These are phyloP conservation scores for Monopis laevigella DNA, from an alignment of 2,888 invertebrate genomes.

Conservation along the genomic window DNA sequence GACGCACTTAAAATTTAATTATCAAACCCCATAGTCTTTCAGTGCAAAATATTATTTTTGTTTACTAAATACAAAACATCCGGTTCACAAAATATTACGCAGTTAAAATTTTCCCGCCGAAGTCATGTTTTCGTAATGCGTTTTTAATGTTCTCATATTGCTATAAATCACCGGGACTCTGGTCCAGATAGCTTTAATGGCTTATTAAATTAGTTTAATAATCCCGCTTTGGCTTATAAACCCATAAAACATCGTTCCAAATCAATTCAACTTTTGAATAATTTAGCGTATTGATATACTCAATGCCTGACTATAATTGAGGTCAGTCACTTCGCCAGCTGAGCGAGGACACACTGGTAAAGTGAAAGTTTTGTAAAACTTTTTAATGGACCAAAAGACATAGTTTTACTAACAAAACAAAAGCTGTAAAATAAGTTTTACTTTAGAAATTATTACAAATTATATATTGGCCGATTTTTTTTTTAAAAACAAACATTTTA, in stretches of 20 bases:
- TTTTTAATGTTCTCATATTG: slow-evolving; percentile 67
- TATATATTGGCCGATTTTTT: too few species aligned
- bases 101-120: slow-evolving; percentile 58
- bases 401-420: too few species aligned
- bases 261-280: slow-evolving; percentile 10
- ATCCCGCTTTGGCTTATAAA: slow-evolving; percentile 10
- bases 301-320: too few species aligned
- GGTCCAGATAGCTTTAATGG: slow-evolving; percentile 65
- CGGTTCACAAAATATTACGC: slow-evolving; percentile 32
- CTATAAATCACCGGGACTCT: slow-evolving; percentile 62
- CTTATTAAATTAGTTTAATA: slow-evolving; percentile 46
- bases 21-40: too few species aligned
- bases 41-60: slow-evolving; percentile 20
- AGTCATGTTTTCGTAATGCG: slow-evolving; percentile 67
- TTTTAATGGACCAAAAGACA: too few species aligned
- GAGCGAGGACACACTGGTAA: too few species aligned
- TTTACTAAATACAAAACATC: slow-evolving; percentile 37
- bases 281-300: slow-evolving; percentile 8
- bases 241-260: slow-evolving; percentile 11
- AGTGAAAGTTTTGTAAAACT: too few species aligned
- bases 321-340: too few species aligned
- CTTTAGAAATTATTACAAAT: too few species aligned
- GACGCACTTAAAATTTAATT: too few species aligned
- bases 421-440: too few species aligned
- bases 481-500: too few species aligned